Evolutionary conservation across 2,113 vertebrate species (phyloP).

Genomic region (Calidris pugnax): DNA sequence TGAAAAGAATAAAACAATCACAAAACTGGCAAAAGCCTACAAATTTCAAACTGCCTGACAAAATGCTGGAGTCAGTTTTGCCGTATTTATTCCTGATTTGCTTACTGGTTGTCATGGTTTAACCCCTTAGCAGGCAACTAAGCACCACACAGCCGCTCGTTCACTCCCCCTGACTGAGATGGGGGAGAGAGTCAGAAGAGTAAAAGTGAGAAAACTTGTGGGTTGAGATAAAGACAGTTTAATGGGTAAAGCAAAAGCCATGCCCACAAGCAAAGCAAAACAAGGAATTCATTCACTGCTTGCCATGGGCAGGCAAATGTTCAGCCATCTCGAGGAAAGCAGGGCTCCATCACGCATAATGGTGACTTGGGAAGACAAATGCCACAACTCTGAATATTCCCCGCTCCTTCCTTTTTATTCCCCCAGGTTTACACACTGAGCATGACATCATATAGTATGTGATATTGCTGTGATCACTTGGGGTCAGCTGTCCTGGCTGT

Average conservation of each 20-base stretch:
- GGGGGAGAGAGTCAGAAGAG: neutral
- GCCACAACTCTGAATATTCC: neutral
- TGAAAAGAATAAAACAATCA: neutral
- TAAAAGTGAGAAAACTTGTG: neutral
- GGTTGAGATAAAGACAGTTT: neutral
- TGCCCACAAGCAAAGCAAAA: neutral
- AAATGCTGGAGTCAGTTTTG: neutral
- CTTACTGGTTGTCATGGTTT: neutral
- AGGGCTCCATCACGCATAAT: neutral
- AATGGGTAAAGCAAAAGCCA: neutral
- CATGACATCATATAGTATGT: neutral
- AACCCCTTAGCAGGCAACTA: neutral
- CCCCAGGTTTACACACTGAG: neutral
- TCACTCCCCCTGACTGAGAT: neutral
- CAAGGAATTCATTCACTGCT: neutral
- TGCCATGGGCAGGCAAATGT: neutral
- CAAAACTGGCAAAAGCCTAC: neutral
- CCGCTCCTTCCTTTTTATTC: neutral
- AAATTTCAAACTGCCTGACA: neutral
- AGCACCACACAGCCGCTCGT: neutral
- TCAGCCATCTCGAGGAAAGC: neutral
- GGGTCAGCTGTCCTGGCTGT: neutral
- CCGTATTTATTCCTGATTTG: neutral
- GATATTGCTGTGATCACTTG: neutral
- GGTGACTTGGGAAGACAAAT: neutral